Evolutionary conservation across 1,140 invertebrate species (phyloP), one percentile per base, ranked within the genome.

Genomic region (Drosophila takahashii): DNA sequence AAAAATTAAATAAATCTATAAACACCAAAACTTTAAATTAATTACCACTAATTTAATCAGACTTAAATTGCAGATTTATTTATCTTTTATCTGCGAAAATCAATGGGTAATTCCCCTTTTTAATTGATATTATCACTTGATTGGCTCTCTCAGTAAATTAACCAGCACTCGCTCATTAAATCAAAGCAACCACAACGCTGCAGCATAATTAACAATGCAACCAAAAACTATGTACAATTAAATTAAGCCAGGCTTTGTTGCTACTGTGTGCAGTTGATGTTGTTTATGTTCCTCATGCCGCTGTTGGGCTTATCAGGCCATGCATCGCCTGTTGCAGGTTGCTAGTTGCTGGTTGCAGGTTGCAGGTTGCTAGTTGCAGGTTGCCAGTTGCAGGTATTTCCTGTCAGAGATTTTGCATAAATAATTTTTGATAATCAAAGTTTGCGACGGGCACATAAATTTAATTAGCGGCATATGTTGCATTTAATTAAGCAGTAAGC

Each of bases 341-440:
- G 51, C 47, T 16, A 70, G 79, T 81, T 52, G 42, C 48, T n/a
- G 44, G 48, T 39, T 53, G 73, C 34, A 13, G n/a, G n/a, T n/a
- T n/a, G n/a, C n/a, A n/a, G 32, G 39, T 54, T 53, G 48, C 37
- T 3, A 8, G 11, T 39, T 32, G 59, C 42, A 9, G 7, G 45
- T 64, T 60, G 60, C 72, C 56, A 71, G 71, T 79, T 51, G 84
- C 83, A 79, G 84, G 84, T 87, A 87, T 87, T 87, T 87, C 84
- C 84, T 87, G 84, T 84, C 84, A 87, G 64, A 71, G 84, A 87
- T 87, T 87, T 87, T 87, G 84, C 84, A 87, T 87, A 87, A 87
- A 87, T 87, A 87, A 87, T 87, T 87, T 87, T 87, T 87, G 84
- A 89, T 87, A 87, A 87, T 87, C 84, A 87, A 77, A 81, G 81